phyloP scores from a whole-genome alignment of 2,888 invertebrate species.

The Dexiosoma caninum region DNA sequence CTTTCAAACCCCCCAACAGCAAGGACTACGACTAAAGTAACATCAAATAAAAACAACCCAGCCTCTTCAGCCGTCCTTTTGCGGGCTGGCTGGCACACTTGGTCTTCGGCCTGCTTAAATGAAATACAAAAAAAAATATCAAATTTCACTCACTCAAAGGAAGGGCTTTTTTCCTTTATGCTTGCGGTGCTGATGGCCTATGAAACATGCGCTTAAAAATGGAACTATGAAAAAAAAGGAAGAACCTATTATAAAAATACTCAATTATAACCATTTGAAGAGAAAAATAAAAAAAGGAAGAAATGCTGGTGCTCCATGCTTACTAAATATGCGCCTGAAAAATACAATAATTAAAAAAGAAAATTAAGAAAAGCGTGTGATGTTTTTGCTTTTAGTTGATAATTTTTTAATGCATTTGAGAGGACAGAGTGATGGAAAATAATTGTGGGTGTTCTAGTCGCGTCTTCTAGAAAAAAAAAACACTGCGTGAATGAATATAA shows the following conservation, averaged over 20 bases:
- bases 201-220: constrained; percentile 57
- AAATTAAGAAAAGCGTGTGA: constrained; percentile 42
- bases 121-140: constrained; percentile 45
- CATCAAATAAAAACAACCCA: constrained; percentile 20
- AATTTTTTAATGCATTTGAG: constrained; percentile 7
- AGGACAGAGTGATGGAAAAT: neutral
- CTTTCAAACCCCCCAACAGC: constrained; percentile 4
- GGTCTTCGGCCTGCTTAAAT: constrained; percentile 21
- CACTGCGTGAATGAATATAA: no score
- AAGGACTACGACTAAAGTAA: neutral
- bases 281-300: constrained; percentile 24
- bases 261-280: constrained; percentile 42
- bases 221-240: neutral
- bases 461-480: no score
- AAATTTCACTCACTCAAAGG: constrained; percentile 59
- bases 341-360: constrained; percentile 26
- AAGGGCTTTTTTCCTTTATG: constrained; percentile 20
- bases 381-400: constrained; percentile 19
- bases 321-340: constrained; percentile 23
- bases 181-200: neutral
- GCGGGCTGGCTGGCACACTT: constrained; percentile 25
- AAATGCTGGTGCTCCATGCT: neutral
- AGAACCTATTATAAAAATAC: constrained; percentile 34
- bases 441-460: neutral
- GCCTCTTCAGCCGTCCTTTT: neutral